Conservation (phyloP, 2,888 invertebrate species). For the Cerceris ruficornis region DNA sequence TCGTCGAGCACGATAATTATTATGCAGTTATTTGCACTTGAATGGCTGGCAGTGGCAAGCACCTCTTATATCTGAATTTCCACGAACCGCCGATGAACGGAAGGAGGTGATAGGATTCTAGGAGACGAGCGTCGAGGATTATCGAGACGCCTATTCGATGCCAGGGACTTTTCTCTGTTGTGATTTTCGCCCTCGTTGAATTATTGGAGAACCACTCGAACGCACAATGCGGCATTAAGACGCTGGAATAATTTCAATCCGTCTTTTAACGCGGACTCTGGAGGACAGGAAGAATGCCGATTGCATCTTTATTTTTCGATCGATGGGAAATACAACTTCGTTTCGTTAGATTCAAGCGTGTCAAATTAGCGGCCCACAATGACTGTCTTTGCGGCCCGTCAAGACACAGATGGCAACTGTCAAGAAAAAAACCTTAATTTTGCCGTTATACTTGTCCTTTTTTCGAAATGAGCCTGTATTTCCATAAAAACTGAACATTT, state of each 20-base stretch:
- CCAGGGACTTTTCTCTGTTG: slow-evolving; percentile 6
- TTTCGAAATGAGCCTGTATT: too few species aligned
- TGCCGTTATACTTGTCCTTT: too few species aligned
- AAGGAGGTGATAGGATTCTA: slow-evolving; percentile 12
- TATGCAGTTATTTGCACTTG: slow-evolving; percentile 38
- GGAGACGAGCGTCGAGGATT: slow-evolving; percentile 29
- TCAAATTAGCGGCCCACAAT: too few species aligned
- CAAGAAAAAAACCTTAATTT: too few species aligned
- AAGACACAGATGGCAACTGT: too few species aligned
- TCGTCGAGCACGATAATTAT: slow-evolving; percentile 44
- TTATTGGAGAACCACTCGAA: slow-evolving; percentile 8
- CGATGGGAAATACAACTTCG: not conserved
- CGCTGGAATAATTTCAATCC: not conserved
- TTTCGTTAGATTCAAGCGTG: too few species aligned
- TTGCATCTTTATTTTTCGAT: not conserved
- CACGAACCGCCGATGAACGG: not conserved
- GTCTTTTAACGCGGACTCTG: not conserved
- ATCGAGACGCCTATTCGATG: not conserved
- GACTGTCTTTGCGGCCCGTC: too few species aligned
- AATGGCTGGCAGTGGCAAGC: slow-evolving; percentile 17
- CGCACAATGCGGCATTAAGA: slow-evolving; percentile 12
- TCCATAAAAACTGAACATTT: too few species aligned
- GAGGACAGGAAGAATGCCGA: not conserved
- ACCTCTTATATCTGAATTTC: slow-evolving; percentile 15
- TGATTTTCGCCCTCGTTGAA: slow-evolving; percentile 18